Base-by-base conservation (phyloP, 2,888 invertebrate species). In the Harpalus rubripes region DNA sequence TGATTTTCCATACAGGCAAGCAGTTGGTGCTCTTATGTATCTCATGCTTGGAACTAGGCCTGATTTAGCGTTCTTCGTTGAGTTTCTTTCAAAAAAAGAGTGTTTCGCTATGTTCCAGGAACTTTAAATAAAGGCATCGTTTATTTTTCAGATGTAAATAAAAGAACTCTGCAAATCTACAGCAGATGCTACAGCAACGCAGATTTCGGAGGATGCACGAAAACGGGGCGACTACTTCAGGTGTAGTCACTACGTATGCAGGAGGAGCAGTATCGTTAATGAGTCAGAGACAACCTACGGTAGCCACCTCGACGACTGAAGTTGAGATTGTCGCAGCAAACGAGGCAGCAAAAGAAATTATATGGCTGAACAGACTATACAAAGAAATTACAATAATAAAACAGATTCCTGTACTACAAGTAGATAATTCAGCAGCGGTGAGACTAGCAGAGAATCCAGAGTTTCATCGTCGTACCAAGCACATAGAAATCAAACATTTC, bases 161-260 rank as follows among this genome's bases (percentile, higher is more conserved):
- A 58, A 18, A 32, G 85, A 6, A 61, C 81, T 61, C 68, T 88
- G 7, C 87, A 88, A 41, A 86, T 86, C 68, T 90, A 86, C 84
- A 90, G 89, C 39, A 89, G 87, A 41, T 86, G 86, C 68, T 90
- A 86, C 84, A 90, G 89, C 39, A 89, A 90, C 87, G 89, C 90
- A 44, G 89, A 91, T 86, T 90, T 88, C 85, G 89, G 88, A 61
- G 88, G 89, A 5, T 88, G 88, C 44, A 44, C 74, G 39, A 87
- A 83, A 44, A 88, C 88, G 18, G 87, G 89, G 7, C 86, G 89
- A n/a, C 84, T 84, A 88, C 87, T 8, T 84, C 86, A 39, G 87
- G 87, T 74, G 84, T 87, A 5, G 79, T 88, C 12, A 59, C 83
- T 18, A 86, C 8, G 12, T 87, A 86, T 79, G 83, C 88, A 41